Base-by-base conservation (phyloP, 2,888 invertebrate species). In the Nomada fucata region DNA sequence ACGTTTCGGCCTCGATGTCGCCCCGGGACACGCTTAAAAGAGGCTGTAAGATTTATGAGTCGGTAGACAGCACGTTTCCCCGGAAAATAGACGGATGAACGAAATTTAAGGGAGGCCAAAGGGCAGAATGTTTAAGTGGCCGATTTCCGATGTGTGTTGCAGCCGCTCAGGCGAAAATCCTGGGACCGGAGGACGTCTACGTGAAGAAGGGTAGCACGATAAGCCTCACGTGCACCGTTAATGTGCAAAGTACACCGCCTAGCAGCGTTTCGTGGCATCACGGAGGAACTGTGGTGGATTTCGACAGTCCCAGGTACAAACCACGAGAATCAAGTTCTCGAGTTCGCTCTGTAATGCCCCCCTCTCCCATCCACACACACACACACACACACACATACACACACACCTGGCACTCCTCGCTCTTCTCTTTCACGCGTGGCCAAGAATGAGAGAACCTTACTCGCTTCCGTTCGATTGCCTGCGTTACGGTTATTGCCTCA, bases 141-240 rank as follows among this genome's bases (percentile, higher is more conserved):
- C 80, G 82, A 82, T 84, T 88, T 89, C 84, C 87, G 83, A 89
- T 89, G 86, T 90, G 80, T 94, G 94, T 95, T 95, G 88, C 96
- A 98, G 97, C 97, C 91, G 97, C 98, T 50, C 97, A 97, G 92
- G 98, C 98, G 64, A 96, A 96, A 93, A 98, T 98, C 92, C 96
- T 96, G 94, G 97, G 97, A 83, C 97, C 97, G 60, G 96, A 97
- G 89, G 98, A 98, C 91, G 97, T 97, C 88, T 97, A 97, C 94
- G 98, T 98, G 91, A 97, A 97, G 95, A 97, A 97, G 93, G 98
- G 98, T 90, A 97, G 97, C 94, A 98, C 97, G 88, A 98, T 98
- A 95, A 97, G 97, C 89, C 95, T 98, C 92, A 97, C 97, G 78
- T 98, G 98, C 94, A 96, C 97, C 70, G 97, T 98, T 89, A 98